A percentile compares a stretch with the other conserved stretches of the same genome.
phyloP scores from a whole-genome alignment of 2,797 vertebrate genomes.

The Sitta carolinensis region DNA sequence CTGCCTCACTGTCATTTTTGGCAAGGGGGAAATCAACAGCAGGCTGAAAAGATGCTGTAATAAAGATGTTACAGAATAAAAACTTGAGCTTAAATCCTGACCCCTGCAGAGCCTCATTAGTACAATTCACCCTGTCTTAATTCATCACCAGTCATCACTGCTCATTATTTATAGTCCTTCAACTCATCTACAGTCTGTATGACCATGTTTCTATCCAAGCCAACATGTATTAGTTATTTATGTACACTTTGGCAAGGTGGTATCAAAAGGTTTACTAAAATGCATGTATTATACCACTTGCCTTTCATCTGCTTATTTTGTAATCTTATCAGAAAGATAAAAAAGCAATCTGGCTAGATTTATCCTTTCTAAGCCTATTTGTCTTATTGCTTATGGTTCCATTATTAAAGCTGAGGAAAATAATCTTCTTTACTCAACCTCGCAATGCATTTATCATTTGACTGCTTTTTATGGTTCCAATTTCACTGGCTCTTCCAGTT shows the following conservation, averaged over 20 bases:
- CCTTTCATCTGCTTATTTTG: conserved; percentile 55
- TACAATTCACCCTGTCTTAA: not conserved
- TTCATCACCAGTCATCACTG: not conserved
- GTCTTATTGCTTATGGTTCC: conserved; percentile 52
- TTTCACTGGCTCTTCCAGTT: conserved; percentile 7
- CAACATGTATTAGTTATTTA: not conserved
- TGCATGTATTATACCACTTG: conserved; percentile 22
- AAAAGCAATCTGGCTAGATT: conserved; percentile 50
- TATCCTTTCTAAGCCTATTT: conserved; percentile 54
- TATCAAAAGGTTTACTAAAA: conserved; percentile 42
- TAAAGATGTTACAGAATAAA: conserved; percentile 27
- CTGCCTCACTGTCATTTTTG: not conserved
- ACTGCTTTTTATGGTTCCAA: conserved; percentile 1
- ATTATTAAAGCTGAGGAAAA: conserved; percentile 48
- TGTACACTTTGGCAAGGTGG: not conserved
- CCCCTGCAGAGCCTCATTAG: conserved; percentile 21
- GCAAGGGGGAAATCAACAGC: not conserved
- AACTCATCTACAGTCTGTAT: not conserved
- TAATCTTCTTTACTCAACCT: conserved; percentile 48
- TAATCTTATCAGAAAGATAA: conserved; percentile 61
- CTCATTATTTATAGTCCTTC: conserved; percentile 28
- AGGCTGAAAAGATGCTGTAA: not conserved
- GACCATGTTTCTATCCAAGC: not conserved
- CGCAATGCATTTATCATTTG: not conserved
- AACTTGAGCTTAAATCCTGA: not conserved